Evolutionary conservation across 2,888 invertebrate genomes (phyloP), one percentile per base, ranked within the genome.

Genomic region (Coelinius sp.): DNA sequence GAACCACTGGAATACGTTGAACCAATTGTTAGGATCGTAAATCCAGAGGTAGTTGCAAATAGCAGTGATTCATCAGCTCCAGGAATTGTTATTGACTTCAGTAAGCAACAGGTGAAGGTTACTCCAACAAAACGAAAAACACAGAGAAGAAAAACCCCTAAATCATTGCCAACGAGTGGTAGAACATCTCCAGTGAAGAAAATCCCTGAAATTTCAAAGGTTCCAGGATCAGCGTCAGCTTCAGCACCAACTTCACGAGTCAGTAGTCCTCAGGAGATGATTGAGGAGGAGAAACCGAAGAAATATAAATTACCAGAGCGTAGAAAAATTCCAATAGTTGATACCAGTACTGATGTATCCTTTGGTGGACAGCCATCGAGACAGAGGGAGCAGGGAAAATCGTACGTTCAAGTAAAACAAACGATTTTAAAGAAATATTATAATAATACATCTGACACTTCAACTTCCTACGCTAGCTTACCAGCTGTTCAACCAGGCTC

Each of bases 381-480:
- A 20, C 46, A 3, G 41, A 41, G 41, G 41, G 41, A n/a, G 7
- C 46, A 17, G 8, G 25, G 20, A 17, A 31, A 59, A 59, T 59
- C 59, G 59, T 59, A 59, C 35, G 59, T 59, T 35, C 31, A 14
- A 63, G 24, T 24, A 8, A 63, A 41, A 24, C 41, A 24, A 14
- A 24, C n/a, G 24, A 27, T n/a, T 52, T 14, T 70, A 52, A 49
- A 77, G 69, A 7, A 73, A 77, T 12, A 71, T 78, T n/a, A 22
- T 5, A 79, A 75, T 17, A 84, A 86, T 2, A 77, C 81, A 1
- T 87, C 88, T 1, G 86, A 87, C 14, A 79, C 85, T 1, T 88
- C 88, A 7, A 87, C 88, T 0, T 86, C 86, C 0, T 88, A 85
- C 49, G 83, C 82, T 3, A 87, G 86, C 77, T 83, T 83, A n/a